Evolutionary conservation across 2,113 vertebrate genomes (phyloP), one percentile per base, ranked within the genome.

Genomic region (Etia nguti): DNA sequence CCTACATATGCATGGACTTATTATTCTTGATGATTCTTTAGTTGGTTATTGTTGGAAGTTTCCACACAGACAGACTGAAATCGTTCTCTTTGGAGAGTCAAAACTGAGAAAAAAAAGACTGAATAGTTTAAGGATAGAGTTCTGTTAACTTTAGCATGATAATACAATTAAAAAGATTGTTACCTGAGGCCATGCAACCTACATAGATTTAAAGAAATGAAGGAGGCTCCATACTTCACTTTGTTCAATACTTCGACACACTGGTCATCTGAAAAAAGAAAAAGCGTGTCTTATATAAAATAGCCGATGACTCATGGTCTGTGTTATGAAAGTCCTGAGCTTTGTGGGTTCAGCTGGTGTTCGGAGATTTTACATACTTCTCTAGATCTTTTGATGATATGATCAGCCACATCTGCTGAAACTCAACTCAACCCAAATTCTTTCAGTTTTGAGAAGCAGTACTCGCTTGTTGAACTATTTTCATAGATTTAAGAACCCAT

Each of bases 1-100:
- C 0, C 0, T 60, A 60, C 2, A 34, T 9, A 59, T 10, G 4
- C 1, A 0, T 65, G 60, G 60, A 65, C 4, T 6, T 6, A 60
- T 41, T 41, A 41, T 41, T 41, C 2, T 41, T 10, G 38, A 38
- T 10, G 38, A 38, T 2, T 38, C 38, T 38, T 38, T 38, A 10
- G 10, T 38, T 38, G 38, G 10, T 10, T 4, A 41, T 10, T 41
- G 10, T 41, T 41, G 38, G 38, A 41, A 4, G 38, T 41, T 41
- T 41, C 38, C 38, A 4, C 38, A 9, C 38, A 41, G 38, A 41
- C 9, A 1, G 9, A 38, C 9, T 41, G 10, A 4, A 38, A 41
- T 10, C 2, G 10, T 41, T 41, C 38, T 41, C 10, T 41, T 41
- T 10, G 38, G 4, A 41, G 38, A 41, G 38, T 11, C 38, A 41